Base-by-base conservation (phyloP, 2,888 invertebrate species). In the Homarus gammarus region DNA sequence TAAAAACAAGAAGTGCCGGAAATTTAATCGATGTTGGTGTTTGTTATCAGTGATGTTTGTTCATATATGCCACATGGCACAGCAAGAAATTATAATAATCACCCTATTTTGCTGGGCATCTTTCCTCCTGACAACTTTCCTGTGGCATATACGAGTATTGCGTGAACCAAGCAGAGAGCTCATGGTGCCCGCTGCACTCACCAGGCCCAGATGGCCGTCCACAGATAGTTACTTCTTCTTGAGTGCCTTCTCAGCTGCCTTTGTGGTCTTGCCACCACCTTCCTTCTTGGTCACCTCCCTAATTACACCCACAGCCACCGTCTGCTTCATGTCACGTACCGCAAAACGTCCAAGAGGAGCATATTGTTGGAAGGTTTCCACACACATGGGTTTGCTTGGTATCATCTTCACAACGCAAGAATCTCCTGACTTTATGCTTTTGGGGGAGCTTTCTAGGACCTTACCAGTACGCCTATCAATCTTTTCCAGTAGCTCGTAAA, bases 311-410 rank as follows among this genome's bases (percentile, higher is more conserved):
- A 99, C 99, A 93, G 99, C 99, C 91, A 99, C 99, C 15, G 99
- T 99, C 95, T 99, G 99, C 94, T 98, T 97, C 99, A 99, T 99
- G 95, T 99, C 99, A 94, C 99, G 97, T 89, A 99, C 99, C 93
- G 99, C 99, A 94, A 99, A 99, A 94, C 99, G 97, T 92, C 99
- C 98, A 93, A 99, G 96, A 90, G 99, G 99, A 93, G 99, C 98
- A 95, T 98, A 99, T 95, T 99, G 98, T 94, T 97, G 96, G 96
- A 99, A 99, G 93, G 98, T 96, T 95, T 99, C 99, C 92, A 99
- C 99, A 95, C 99, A 99, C 96, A 99, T 97, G 93, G 99, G 98
- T 95, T 99, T 99, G 93, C 97, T 96, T 92, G 99, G 99, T 93
- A 97, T 96, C 95, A 99, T 95, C 93, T 95, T 96, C 93, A 99